A percentile compares a stretch with the other conserved stretches of the same genome.
Evolutionary conservation across 2,888 invertebrate genomes (phyloP).

Genomic region (Drosophila macrospina): DNA sequence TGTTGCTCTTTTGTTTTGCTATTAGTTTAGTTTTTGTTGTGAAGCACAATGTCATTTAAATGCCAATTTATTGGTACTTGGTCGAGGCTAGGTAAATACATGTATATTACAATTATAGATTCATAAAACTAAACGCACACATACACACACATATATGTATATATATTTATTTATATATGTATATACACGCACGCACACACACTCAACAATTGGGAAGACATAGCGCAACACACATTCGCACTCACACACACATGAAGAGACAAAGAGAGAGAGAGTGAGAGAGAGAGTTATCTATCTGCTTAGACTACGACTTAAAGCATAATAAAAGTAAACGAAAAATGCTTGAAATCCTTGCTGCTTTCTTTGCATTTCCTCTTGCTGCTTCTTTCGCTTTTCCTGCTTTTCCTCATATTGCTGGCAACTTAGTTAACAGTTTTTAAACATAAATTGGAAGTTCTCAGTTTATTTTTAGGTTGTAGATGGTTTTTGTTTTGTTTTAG

Average conservation of each 20-base stretch:
- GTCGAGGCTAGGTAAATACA: conserved; percentile 72
- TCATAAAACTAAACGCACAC: conserved; percentile 33
- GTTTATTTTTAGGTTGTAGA: conserved; percentile 51
- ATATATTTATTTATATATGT: conserved; percentile 19
- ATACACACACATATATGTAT: conserved; percentile 8
- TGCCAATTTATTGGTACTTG: conserved; percentile 80
- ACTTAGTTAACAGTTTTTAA: conserved; percentile 58
- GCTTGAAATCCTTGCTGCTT: conserved; percentile 44
- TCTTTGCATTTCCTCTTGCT: not conserved
- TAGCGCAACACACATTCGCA: conserved; percentile 31
- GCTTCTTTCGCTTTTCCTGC: not conserved
- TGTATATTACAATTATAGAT: conserved; percentile 38
- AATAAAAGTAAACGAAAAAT: conserved; percentile 51
- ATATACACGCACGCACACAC: not conserved
- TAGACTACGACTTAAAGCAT: conserved; percentile 42
- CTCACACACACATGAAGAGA: conserved; percentile 3
- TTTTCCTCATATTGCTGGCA: conserved; percentile 35
- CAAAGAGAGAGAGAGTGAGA: conserved; percentile 2
- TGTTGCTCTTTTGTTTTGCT: conserved; percentile 23
- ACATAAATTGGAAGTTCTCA: conserved; percentile 73
- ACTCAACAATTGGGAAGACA: conserved; percentile 53
- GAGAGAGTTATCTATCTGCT: conserved; percentile 26
- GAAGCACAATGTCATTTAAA: conserved; percentile 78
- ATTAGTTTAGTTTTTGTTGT: conserved; percentile 30
- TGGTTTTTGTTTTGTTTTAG: conserved; percentile 1